Percentiles rank a stretch among this genome's conserved stretches.
These are phyloP conservation scores for Melanotaenia trifasciata DNA, from an alignment of 2,797 vertebrate genomes.

Conservation along the genomic window DNA sequence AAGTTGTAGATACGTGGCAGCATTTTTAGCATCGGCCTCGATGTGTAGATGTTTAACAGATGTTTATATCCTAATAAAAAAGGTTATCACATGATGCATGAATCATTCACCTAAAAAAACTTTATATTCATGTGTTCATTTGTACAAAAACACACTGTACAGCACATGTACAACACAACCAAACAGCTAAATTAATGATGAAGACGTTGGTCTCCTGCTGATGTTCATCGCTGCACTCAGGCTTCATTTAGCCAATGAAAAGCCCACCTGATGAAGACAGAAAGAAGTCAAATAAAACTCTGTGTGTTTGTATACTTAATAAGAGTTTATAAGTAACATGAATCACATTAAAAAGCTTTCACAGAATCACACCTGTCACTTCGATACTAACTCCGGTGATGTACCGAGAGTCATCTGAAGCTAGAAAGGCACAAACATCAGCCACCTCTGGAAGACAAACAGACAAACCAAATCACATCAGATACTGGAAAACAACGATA, in stretches of 20 bases:
- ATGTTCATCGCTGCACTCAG: slow-evolving; percentile 1
- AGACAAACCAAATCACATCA: accelerated
- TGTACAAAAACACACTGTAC: slow-evolving; percentile 2
- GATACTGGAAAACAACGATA: background rate
- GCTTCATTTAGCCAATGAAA: slow-evolving; percentile 78
- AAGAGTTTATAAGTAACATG: background rate
- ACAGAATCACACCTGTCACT: slow-evolving; percentile 81
- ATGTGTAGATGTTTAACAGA: accelerated
- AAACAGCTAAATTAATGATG: background rate
- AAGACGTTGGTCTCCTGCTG: slow-evolving; percentile 1
- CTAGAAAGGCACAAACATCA: slow-evolving; percentile 89
- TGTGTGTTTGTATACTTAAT: background rate
- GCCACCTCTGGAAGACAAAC: slow-evolving; percentile 84
- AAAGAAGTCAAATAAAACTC: background rate
- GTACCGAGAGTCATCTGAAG: slow-evolving; percentile 90
- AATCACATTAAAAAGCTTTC: accelerated
- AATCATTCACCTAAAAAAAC: slow-evolving; percentile 4
- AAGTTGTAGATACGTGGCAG: background rate
- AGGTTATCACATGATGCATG: background rate
- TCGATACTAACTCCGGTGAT: slow-evolving; percentile 90
- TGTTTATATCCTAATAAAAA: background rate
- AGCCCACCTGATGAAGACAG: slow-evolving; percentile 77
- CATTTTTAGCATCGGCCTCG: background rate
- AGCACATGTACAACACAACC: background rate
- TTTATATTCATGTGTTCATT: slow-evolving; percentile 40